A percentile compares a stretch with the other conserved stretches of the same genome.
Evolutionary conservation across 2,888 invertebrate species (phyloP).

Genomic region (Invenusta paracnida): DNA sequence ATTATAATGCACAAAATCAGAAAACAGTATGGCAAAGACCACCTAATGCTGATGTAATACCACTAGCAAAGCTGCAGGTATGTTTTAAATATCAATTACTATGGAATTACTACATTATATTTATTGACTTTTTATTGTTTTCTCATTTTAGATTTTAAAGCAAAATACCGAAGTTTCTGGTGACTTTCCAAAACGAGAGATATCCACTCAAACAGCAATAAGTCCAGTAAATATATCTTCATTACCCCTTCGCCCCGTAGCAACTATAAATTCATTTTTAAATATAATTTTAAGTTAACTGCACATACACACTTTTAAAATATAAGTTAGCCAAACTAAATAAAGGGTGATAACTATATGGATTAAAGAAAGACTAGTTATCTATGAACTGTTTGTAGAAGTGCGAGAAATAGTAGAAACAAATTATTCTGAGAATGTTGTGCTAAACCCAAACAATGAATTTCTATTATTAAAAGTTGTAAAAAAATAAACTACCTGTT

Average conservation of each 20-base stretch:
- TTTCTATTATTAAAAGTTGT: too few species aligned
- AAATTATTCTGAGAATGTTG: too few species aligned
- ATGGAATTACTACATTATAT: background rate
- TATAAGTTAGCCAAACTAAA: too few species aligned
- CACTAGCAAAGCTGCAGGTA: slow-evolving; percentile 39
- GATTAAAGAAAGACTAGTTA: too few species aligned
- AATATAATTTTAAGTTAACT: too few species aligned
- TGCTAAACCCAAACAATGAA: too few species aligned
- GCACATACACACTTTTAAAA: too few species aligned
- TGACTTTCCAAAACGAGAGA: background rate
- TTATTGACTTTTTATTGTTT: background rate
- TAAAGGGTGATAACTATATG: too few species aligned
- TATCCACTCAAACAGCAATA: background rate
- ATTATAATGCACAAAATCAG: slow-evolving; percentile 39
- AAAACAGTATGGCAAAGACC: slow-evolving; percentile 40
- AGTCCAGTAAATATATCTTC: background rate
- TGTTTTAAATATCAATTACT: background rate
- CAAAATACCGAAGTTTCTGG: background rate
- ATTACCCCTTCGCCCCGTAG: background rate
- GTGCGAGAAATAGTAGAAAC: too few species aligned
- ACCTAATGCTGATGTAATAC: slow-evolving; percentile 35
- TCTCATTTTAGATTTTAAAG: background rate
- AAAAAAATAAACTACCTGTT: too few species aligned
- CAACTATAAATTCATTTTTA: too few species aligned
- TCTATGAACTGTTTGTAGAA: too few species aligned